Percentiles rank a stretch among this genome's conserved stretches.
These are phyloP conservation scores for Rattus rattus DNA, from an alignment of 2,113 vertebrate genomes.

Conservation along the genomic window DNA sequence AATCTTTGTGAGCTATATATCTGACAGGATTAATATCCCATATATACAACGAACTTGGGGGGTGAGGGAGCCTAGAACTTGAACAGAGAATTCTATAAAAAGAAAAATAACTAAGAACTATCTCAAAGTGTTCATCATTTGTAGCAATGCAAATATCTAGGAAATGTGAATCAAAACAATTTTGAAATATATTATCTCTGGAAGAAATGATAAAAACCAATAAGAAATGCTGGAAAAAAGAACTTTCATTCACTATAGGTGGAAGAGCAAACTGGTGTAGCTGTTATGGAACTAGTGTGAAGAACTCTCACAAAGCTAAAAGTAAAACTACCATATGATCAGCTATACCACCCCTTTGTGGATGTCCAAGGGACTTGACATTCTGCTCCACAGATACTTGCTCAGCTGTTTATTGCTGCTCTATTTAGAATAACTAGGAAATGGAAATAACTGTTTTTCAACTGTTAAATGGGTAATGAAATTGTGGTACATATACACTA, in stretches of 20 bases:
- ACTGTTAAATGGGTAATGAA: background rate
- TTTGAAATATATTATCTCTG: background rate
- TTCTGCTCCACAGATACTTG: background rate
- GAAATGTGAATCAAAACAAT: background rate
- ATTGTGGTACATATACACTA: background rate
- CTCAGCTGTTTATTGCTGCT: background rate
- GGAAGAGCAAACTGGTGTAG: background rate
- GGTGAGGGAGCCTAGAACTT: background rate
- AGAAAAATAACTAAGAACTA: background rate
- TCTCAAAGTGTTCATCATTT: background rate
- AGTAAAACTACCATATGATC: background rate
- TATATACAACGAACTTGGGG: background rate
- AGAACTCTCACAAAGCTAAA: background rate
- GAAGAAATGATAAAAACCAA: background rate
- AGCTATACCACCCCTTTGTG: background rate
- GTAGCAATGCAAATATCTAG: background rate
- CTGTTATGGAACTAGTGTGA: background rate
- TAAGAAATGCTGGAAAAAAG: background rate
- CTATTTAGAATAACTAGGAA: background rate
- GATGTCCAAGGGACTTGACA: background rate
- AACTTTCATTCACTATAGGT: background rate
- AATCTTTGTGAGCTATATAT: background rate
- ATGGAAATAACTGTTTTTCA: background rate
- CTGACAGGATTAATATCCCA: background rate
- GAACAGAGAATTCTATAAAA: background rate